phyloP scores from a whole-genome alignment of 2,888 invertebrate species.

The Pilophorus perplexus region DNA sequence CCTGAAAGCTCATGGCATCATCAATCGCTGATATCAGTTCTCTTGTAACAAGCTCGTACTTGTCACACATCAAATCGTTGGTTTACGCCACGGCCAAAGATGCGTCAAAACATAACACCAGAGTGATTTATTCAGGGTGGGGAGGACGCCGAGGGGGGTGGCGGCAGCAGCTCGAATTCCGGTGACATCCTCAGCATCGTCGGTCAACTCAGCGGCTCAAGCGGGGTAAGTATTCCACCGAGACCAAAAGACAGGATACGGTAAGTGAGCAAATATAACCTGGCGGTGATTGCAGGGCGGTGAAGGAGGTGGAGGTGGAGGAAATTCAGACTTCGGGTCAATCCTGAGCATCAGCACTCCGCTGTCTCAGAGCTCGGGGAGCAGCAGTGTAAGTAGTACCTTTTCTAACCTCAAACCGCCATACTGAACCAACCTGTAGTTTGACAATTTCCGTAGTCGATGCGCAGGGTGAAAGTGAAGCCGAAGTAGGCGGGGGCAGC shows the following conservation, averaged over 20 bases:
- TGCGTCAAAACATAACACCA: too few relatives aligned
- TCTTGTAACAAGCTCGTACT: too few relatives aligned
- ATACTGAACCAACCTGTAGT: too few relatives aligned
- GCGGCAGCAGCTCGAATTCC: constrained; percentile 44
- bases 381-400: constrained; percentile 40
- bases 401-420: too few relatives aligned
- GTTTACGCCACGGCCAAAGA: too few relatives aligned
- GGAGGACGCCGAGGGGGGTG: constrained; percentile 42
- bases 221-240: constrained; percentile 44
- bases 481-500: constrained; percentile 42
- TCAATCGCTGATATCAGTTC: too few relatives aligned
- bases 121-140: constrained; percentile 36
- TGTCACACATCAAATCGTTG: too few relatives aligned
- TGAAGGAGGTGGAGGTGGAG: constrained; percentile 45
- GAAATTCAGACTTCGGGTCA: constrained; percentile 45
- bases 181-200: constrained; percentile 43
- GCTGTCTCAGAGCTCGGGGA: constrained; percentile 47
- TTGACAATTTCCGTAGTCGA: too few relatives aligned
- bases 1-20: too few relatives aligned
- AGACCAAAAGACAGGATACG: too few relatives aligned
- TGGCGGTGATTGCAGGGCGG: constrained; percentile 45
- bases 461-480: constrained; percentile 39
- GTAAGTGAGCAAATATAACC: background rate
- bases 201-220: constrained; percentile 44
- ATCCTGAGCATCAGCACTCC: constrained; percentile 48